Percentiles rank a stretch among this genome's conserved stretches.
Conservation (phyloP, 2,797 vertebrate species). For the Pangasius macronema region DNA sequence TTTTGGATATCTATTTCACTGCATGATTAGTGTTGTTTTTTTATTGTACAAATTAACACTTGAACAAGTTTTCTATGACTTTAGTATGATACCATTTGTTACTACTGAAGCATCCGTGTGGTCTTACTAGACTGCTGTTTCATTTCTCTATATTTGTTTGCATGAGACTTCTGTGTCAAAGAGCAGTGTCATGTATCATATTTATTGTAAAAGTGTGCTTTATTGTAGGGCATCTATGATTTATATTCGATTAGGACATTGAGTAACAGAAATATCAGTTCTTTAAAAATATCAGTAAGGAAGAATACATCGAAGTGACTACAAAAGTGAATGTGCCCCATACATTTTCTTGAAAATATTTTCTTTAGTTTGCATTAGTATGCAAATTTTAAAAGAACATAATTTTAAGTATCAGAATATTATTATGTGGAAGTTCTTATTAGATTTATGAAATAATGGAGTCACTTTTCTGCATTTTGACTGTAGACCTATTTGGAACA, state of each 20-base stretch:
- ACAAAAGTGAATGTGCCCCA: slow-evolving; percentile 73
- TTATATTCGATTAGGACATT: slow-evolving; percentile 35
- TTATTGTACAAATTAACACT: slow-evolving; percentile 79
- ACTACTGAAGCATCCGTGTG: slow-evolving; percentile 79
- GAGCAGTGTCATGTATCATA: slow-evolving; percentile 80
- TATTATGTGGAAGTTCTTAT: slow-evolving; percentile 14
- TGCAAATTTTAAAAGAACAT: neutral
- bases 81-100: slow-evolving; percentile 91
- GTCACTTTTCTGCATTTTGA: slow-evolving; percentile 63
- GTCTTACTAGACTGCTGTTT: slow-evolving; percentile 73
- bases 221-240: slow-evolving; percentile 61
- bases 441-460: slow-evolving; percentile 41
- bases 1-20: slow-evolving; percentile 77
- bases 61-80: slow-evolving; percentile 87
- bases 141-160: slow-evolving; percentile 73
- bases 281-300: slow-evolving; percentile 43
- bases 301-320: slow-evolving; percentile 52
- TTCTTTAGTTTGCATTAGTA: slow-evolving; percentile 43
- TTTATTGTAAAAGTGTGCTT: slow-evolving; percentile 71
- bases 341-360: slow-evolving; percentile 57
- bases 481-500: slow-evolving; percentile 54
- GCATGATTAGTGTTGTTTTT: slow-evolving; percentile 86
- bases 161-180: slow-evolving; percentile 77
- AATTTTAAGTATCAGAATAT: slow-evolving; percentile 27
- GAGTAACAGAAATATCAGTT: slow-evolving; percentile 54